A percentile compares a stretch with the other conserved stretches of the same genome.
phyloP scores from a whole-genome alignment of 2,113 vertebrate species.

The Alexandromys fortis region DNA sequence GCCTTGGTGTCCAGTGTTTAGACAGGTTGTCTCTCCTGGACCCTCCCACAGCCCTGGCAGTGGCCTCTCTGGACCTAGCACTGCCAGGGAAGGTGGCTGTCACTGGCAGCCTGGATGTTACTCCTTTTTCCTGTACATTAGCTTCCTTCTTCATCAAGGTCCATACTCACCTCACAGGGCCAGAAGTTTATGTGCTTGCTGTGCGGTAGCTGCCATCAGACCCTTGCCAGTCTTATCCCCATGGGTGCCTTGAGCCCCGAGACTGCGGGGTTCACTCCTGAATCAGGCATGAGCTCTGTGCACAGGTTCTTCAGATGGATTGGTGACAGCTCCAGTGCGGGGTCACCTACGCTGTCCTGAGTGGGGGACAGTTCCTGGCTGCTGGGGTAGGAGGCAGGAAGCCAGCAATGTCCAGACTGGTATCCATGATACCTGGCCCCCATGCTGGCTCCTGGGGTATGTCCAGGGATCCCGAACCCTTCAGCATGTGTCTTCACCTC shows the following conservation, averaged over 20 bases:
- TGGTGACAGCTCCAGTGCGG: neutral
- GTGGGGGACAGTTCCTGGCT: neutral
- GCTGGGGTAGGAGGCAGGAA: neutral
- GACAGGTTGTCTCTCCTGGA: no score
- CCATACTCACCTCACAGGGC: neutral
- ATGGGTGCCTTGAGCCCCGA: rapidly evolving
- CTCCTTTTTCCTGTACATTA: no score
- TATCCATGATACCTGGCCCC: rapidly evolving
- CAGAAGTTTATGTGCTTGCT: neutral
- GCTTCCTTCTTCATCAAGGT: neutral
- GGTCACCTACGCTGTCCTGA: neutral
- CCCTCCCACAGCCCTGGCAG: neutral
- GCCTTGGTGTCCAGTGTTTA: rapidly evolving
- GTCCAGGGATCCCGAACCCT: neutral
- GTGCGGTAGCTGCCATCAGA: rapidly evolving
- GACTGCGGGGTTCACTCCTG: neutral
- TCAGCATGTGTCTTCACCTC: neutral
- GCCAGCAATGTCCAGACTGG: neutral
- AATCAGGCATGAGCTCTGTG: rapidly evolving
- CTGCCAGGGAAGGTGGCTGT: neutral
- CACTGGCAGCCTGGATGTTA: neutral
- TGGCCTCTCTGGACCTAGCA: neutral
- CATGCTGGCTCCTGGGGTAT: neutral
- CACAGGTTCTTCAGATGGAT: neutral
- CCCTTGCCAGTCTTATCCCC: rapidly evolving